Evolutionary conservation across 1,140 invertebrate genomes (phyloP), one percentile per base, ranked within the genome.

Genomic region (Zophobas morio): DNA sequence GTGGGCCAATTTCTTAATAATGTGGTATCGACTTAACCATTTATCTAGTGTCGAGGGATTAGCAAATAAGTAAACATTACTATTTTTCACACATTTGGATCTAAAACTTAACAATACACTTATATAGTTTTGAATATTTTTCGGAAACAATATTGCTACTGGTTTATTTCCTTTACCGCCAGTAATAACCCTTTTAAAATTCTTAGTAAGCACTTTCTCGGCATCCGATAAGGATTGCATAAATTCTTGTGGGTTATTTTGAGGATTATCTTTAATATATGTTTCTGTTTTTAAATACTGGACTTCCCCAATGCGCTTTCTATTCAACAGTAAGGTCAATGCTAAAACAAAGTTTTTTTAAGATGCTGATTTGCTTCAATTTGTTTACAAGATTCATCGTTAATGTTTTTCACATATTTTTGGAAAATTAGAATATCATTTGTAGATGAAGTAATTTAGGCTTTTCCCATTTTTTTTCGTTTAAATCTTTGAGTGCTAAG

Each of bases 381-480:
- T 39, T 78, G 36, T 42, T 63, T 36, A 34, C 6, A 33, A 5
- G 76, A 63, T 39, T 70, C 20, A 20, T 20, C 20, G 20, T 60
- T 37, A 70, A 56, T 0, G 80, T 76, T 49, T 73, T 70, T 42
- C 35, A 82, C 75, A 71, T 76, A 81, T 53, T 79, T 36, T 46
- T 78, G 60, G 74, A 82, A 82, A 42, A 70, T 57, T 6, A 79
- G 56, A 8, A 82, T 53, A 32, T 81, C 76, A 8, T 56, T 60
- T 36, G 75, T 80, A 20, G 81, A 51, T 5, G 75, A 75, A 81
- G 63, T 6, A 81, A 63, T 60, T 66, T 76, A 1, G 80, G 79
- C 53, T 81, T 82, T 6, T 79, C n/a, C 66, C 71, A 77, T 32
- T 74, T 74, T 42, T 78, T 77, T 63, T 80, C 75, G 47, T 82